These are phyloP conservation scores for Drosophila miranda DNA, from an alignment of 1,140 invertebrate genomes.

Conservation along the genomic window DNA sequence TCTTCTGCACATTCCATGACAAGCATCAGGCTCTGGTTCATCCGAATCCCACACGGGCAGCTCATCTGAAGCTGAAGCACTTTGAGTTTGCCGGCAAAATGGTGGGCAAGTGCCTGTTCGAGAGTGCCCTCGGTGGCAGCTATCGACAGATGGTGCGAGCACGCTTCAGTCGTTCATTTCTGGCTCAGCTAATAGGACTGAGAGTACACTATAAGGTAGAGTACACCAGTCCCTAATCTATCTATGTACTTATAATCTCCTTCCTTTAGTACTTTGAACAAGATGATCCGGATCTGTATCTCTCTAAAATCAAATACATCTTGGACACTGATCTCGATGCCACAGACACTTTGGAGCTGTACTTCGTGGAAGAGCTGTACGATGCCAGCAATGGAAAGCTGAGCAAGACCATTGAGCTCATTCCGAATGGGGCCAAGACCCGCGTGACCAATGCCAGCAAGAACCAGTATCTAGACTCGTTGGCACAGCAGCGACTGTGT, in stretches of 20 bases:
- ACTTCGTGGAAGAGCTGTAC: conserved; percentile 95
- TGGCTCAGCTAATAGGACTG: conserved; percentile 96
- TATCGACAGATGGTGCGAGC: conserved; percentile 95
- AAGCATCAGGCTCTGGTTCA: conserved; percentile 94
- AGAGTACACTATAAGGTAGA: conserved; percentile 91
- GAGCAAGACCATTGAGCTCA: conserved; percentile 88
- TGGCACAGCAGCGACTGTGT: conserved; percentile 94
- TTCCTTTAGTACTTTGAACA: conserved; percentile 92
- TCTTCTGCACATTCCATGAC: conserved; percentile 94
- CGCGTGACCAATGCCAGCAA: conserved; percentile 80
- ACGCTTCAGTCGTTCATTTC: conserved; percentile 94
- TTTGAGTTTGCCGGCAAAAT: conserved; percentile 97
- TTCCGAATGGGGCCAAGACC: conserved; percentile 87
- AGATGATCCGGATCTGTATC: conserved; percentile 96
- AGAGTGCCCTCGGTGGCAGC: conserved; percentile 93
- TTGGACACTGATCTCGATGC: conserved; percentile 92
- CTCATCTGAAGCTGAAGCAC: conserved; percentile 92
- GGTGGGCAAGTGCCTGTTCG: conserved; percentile 90
- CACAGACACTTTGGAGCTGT: conserved; percentile 90
- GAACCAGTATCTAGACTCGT: conserved; percentile 90
- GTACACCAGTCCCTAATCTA: conserved; percentile 77
- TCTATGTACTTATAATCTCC: not conserved
- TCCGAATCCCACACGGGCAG: conserved; percentile 90
- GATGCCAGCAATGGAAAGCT: conserved; percentile 88
- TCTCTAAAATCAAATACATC: conserved; percentile 96